Conservation (phyloP, 1,140 invertebrate genomes). For the Drosophila grimshawi region DNA sequence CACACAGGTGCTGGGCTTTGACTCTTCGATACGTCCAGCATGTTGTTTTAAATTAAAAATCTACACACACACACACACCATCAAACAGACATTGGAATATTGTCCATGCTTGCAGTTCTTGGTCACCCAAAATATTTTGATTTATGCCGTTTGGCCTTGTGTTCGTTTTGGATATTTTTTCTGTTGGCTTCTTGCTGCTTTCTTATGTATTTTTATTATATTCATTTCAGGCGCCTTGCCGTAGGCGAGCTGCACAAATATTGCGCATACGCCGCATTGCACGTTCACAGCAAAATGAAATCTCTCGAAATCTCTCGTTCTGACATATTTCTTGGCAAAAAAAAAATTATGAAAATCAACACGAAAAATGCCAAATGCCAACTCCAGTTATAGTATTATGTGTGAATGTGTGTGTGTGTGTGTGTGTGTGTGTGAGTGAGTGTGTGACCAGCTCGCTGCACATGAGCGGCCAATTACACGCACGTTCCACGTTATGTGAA, state of each 20-base stretch:
- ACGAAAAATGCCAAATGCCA: slow-evolving; percentile 25
- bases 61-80: slow-evolving; percentile 55
- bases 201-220: slow-evolving; percentile 61
- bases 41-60: slow-evolving; percentile 82
- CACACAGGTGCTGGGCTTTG: slow-evolving; percentile 58
- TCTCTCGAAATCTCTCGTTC: slow-evolving; percentile 6
- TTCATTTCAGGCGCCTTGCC: slow-evolving; percentile 49
- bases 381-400: slow-evolving; percentile 25
- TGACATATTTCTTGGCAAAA: slow-evolving; percentile 10
- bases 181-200: background rate
- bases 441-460: slow-evolving; percentile 47
- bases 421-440: too few species aligned
- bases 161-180: too few species aligned
- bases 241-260: slow-evolving; percentile 32
- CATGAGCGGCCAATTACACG: slow-evolving; percentile 65
- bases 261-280: slow-evolving; percentile 71
- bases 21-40: slow-evolving; percentile 41
- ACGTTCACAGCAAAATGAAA: slow-evolving; percentile 44
- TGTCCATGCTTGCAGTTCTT: slow-evolving; percentile 54
- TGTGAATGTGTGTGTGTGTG: too few species aligned
- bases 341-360: too few species aligned
- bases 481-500: slow-evolving; percentile 29
- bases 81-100: slow-evolving; percentile 27
- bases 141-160: slow-evolving; percentile 40
- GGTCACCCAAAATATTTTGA: slow-evolving; percentile 44